Percentiles rank a stretch among this genome's conserved stretches.
Evolutionary conservation across 2,888 invertebrate genomes (phyloP).

Genomic region (Cosmia trapezina): DNA sequence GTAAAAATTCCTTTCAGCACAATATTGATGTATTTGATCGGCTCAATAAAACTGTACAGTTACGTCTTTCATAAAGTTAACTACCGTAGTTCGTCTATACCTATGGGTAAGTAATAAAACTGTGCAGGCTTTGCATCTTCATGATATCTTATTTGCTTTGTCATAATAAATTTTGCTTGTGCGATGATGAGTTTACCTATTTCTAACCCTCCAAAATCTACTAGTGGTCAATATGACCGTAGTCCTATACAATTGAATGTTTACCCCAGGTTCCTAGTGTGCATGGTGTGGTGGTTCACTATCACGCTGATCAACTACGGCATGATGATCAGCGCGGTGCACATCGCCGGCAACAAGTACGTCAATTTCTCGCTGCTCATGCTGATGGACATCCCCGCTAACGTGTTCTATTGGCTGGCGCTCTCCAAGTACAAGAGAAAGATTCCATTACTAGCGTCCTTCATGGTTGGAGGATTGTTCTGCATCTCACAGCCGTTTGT

Average conservation of each 20-base stretch:
- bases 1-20: neutral
- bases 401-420: constrained; percentile 85
- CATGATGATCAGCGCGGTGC: constrained; percentile 88
- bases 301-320: constrained; percentile 88
- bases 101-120: constrained; percentile 6
- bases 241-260: neutral
- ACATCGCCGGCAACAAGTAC: constrained; percentile 86
- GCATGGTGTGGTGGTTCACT: constrained; percentile 88
- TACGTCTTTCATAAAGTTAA: constrained; percentile 14
- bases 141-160: neutral
- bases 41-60: constrained; percentile 6
- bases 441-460: constrained; percentile 79
- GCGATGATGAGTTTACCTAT: neutral
- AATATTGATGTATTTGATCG: neutral
- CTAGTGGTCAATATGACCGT: neutral
- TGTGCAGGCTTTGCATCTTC: constrained; percentile 2
- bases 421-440: constrained; percentile 83
- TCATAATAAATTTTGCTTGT: neutral
- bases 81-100: neutral
- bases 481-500: constrained; percentile 85
- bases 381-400: constrained; percentile 87
- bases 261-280: constrained; percentile 76
- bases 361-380: constrained; percentile 85
- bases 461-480: constrained; percentile 83
- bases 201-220: too few relatives aligned